Evolutionary conservation across 1,140 invertebrate species (phyloP).

Genomic region (Hermetia illucens): DNA sequence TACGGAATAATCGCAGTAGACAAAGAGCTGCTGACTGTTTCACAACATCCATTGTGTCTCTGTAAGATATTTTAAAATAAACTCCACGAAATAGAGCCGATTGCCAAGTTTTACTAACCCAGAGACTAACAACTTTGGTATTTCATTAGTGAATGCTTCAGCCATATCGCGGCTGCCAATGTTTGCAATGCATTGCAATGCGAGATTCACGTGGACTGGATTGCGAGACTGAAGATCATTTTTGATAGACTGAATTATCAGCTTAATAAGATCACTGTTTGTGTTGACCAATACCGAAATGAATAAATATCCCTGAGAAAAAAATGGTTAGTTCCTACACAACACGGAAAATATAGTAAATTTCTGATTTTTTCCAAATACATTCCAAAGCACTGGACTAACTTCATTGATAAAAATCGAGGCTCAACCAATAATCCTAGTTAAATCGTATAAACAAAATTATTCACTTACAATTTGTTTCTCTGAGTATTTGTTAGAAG

Average conservation of each 20-base stretch:
- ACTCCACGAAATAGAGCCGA: slow-evolving; percentile 1
- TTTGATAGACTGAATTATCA: slow-evolving; percentile 99
- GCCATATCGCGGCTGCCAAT: slow-evolving; percentile 99
- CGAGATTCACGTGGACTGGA: slow-evolving; percentile 96
- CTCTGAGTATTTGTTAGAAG: slow-evolving; percentile 99
- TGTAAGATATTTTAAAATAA: slow-evolving; percentile 28
- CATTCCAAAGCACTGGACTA: no score
- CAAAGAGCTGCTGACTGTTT: slow-evolving; percentile 99
- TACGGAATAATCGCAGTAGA: slow-evolving; percentile 82
- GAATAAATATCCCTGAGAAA: slow-evolving; percentile 88
- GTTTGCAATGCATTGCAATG: slow-evolving; percentile 99
- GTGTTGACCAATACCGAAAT: slow-evolving; percentile 99
- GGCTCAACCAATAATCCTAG: no score
- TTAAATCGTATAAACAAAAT: no score
- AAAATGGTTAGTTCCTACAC: no score
- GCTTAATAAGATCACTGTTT: slow-evolving; percentile 96
- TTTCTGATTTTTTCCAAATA: no score
- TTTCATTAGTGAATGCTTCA: slow-evolving; percentile 94
- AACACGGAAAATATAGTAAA: no score
- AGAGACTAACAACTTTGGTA: slow-evolving; percentile 94
- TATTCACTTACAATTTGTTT: slow-evolving; percentile 92
- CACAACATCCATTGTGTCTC: slow-evolving; percentile 98
- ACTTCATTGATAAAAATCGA: no score
- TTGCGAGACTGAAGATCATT: slow-evolving; percentile 96
- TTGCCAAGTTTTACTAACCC: slow-evolving; percentile 47